Evolutionary conservation across 2,797 vertebrate genomes (phyloP).

Genomic region (Pygocentrus nattereri): DNA sequence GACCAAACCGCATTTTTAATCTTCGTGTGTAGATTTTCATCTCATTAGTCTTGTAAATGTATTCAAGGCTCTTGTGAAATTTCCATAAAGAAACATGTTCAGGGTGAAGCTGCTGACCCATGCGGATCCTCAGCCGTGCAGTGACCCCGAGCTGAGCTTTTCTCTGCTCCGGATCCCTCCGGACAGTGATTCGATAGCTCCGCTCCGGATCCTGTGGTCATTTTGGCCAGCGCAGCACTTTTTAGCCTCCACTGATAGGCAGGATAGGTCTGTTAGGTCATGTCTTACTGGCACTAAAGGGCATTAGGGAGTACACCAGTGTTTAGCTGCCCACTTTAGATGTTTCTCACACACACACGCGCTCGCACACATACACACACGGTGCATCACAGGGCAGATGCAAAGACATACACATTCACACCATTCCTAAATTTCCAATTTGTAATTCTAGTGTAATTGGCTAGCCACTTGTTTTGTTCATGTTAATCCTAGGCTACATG

Average conservation of each 20-base stretch:
- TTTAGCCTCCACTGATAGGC: conserved; percentile 65
- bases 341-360: no score
- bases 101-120: neutral
- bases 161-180: conserved; percentile 65
- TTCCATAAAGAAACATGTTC: conserved; percentile 8
- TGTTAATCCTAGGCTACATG: no score
- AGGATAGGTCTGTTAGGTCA: conserved; percentile 68
- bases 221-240: conserved; percentile 71
- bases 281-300: conserved; percentile 65
- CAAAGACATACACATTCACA: no score
- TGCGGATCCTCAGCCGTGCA: conserved; percentile 66
- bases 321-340: neutral
- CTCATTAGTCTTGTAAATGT: conserved; percentile 44
- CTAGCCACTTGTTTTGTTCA: no score
- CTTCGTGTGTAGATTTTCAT: conserved; percentile 1
- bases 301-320: neutral
- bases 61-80: conserved; percentile 22
- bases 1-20: conserved; percentile 4
- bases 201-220: conserved; percentile 60
- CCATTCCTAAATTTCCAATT: neutral
- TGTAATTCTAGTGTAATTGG: no score
- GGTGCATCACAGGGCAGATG: no score
- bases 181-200: conserved; percentile 70
- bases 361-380: no score
- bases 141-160: conserved; percentile 76